Percentiles rank a stretch among this genome's conserved stretches.
phyloP scores from a whole-genome alignment of 2,888 invertebrate genomes.

The Amiota minor region DNA sequence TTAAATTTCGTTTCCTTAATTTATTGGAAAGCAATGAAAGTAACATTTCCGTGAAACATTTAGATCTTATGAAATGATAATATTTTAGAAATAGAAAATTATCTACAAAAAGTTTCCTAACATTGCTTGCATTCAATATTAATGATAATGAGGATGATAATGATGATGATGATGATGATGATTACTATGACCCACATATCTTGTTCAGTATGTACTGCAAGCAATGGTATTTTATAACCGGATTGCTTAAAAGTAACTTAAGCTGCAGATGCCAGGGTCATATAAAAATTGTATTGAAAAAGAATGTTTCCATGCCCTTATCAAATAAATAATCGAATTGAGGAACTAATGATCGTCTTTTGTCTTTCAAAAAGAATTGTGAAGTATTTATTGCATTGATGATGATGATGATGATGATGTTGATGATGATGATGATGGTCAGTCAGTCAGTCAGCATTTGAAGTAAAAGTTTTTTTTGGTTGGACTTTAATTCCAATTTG shows the following conservation, averaged over 20 bases:
- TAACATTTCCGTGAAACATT: slow-evolving; percentile 63
- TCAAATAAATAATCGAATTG: slow-evolving; percentile 11
- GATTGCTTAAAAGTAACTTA: not conserved
- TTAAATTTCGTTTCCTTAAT: slow-evolving; percentile 40
- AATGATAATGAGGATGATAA: not conserved
- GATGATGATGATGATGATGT: not conserved
- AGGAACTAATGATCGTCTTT: slow-evolving; percentile 17
- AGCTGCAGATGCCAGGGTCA: not conserved
- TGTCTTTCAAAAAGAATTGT: slow-evolving; percentile 3
- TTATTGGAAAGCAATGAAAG: slow-evolving; percentile 49
- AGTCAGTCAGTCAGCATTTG: not conserved
- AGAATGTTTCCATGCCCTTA: not conserved
- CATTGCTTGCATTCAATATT: too few relatives aligned
- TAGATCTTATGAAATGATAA: slow-evolving; percentile 56
- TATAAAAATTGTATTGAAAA: not conserved
- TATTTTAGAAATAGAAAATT: slow-evolving; percentile 10
- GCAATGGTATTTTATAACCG: not conserved
- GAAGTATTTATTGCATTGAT: not conserved
- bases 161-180: not conserved
- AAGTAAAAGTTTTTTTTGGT: not conserved
- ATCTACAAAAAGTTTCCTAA: too few relatives aligned
- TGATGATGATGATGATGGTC: not conserved
- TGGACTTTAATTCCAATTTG: not conserved
- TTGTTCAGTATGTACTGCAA: not conserved
- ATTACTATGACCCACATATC: slow-evolving; percentile 18